Evolutionary conservation across 2,797 vertebrate species (phyloP), one percentile per base, ranked within the genome.

Genomic region (Megaceryle alcyon): DNA sequence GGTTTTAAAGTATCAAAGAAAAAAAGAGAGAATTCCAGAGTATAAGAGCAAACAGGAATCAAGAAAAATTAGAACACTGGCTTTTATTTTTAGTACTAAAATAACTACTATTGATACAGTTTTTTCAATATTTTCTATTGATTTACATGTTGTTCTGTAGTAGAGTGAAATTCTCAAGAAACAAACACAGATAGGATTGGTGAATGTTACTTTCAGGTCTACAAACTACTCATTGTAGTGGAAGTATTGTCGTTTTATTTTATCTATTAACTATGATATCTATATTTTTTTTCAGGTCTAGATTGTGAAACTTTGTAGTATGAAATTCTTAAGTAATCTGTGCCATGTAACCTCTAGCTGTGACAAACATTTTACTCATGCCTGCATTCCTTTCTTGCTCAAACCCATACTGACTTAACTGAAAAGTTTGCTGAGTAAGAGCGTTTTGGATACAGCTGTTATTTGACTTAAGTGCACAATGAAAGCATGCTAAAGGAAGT

Each of bases 61-160:
- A 77, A 91, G 22, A 63, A 63, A 49, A 70, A 92, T 10, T 53
- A 69, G 68, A 73, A 75, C 63, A 78, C 64, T 86, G 7, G 33
- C 11, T 90, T 91, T 95, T 70, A 35, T 63, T 88, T 79, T 84
- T 54, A 61, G 60, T 39, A 86, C 65, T 70, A 77, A 84, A 83
- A 71, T 64, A 86, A 59, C 31, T 81, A 39, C 25, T 83, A 81
- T 49, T 82, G 60, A 73, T 92, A 92, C 86, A 83, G 1, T 1
- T 80, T 90, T 94, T 68, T 46, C 41, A 75, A 17, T 81, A 70
- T 84, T 92, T 94, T 59, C 46, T 15, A 83, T 33, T 86, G 44
- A 92, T 92, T 94, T 95, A 60, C 69, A 46, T 80, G 54, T 63
- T 88, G 28, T 12, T 88, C 76, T 91, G 39, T 66, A 65, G 46